These are phyloP conservation scores for Pomacea canaliculata DNA, from an alignment of 2,888 invertebrate genomes.

Conservation along the genomic window DNA sequence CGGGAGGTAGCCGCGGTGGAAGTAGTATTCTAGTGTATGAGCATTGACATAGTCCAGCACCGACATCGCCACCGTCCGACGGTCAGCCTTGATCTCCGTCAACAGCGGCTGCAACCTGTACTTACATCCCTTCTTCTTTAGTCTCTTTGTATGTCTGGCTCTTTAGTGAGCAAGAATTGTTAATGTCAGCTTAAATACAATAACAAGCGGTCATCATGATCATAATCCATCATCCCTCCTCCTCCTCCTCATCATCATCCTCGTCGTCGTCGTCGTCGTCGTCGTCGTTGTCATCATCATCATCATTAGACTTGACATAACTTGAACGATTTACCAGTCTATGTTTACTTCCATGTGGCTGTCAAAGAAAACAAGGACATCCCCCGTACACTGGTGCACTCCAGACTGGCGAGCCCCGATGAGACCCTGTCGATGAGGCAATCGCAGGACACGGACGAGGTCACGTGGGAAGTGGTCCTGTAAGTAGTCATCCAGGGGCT, in stretches of 20 bases:
- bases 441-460: constrained; percentile 38
- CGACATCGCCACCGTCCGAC: constrained; percentile 54
- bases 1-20: constrained; percentile 47
- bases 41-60: constrained; percentile 56
- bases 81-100: constrained; percentile 51
- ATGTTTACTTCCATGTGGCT: constrained; percentile 49
- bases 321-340: constrained; percentile 32
- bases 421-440: constrained; percentile 36
- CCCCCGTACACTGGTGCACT: constrained; percentile 31
- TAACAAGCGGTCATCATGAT: no score
- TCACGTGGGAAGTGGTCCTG: constrained; percentile 33
- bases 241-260: no score
- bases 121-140: not conserved
- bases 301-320: no score
- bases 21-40: constrained; percentile 41
- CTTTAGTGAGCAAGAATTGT: not conserved
- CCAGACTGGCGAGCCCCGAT: constrained; percentile 39
- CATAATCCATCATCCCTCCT: no score
- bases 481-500: constrained; percentile 35
- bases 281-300: no score
- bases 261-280: no score
- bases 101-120: constrained; percentile 58
- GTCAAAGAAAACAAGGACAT: constrained; percentile 43
- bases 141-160: no score
- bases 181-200: not conserved